These are phyloP conservation scores for Leptinotarsa defecta DNA, from an alignment of 1,140 invertebrate species.

Conservation along the genomic window DNA sequence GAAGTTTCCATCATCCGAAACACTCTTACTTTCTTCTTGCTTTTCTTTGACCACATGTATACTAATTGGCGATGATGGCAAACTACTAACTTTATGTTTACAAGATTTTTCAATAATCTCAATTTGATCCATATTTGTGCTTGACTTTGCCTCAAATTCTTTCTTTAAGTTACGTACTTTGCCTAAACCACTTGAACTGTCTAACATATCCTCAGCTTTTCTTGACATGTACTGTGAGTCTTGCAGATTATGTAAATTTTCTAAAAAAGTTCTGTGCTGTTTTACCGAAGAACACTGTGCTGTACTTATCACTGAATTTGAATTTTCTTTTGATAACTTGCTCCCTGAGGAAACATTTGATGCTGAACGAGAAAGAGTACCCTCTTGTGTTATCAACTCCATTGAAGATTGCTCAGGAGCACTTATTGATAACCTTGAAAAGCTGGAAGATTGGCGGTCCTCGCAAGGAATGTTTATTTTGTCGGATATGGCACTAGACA, in stretches of 20 bases:
- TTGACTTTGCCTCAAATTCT: conserved; percentile 81
- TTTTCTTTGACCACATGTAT: conserved; percentile 56
- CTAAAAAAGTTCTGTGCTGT: conserved; percentile 64
- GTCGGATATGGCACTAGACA: conserved; percentile 51
- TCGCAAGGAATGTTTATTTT: conserved; percentile 47
- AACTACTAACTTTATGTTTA: conserved; percentile 55
- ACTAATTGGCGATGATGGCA: conserved; percentile 66
- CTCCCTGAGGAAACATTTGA: conserved; percentile 48
- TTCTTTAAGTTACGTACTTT: conserved; percentile 82
- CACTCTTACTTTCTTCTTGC: conserved; percentile 33
- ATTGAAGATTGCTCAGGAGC: conserved; percentile 65
- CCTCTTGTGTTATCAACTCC: conserved; percentile 53
- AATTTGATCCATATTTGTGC: conserved; percentile 53
- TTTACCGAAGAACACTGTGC: conserved; percentile 64
- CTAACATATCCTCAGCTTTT: conserved; percentile 41
- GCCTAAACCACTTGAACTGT: conserved; percentile 58
- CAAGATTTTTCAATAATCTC: conserved; percentile 17
- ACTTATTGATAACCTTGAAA: conserved; percentile 64
- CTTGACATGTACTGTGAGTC: conserved; percentile 16
- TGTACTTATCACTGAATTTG: conserved; percentile 59
- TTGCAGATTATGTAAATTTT: conserved; percentile 58
- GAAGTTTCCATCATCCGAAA: conserved; percentile 71
- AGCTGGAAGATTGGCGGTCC: conserved; percentile 26
- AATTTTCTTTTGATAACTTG: conserved; percentile 53
- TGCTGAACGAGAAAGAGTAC: conserved; percentile 57